Evolutionary conservation across 2,888 invertebrate genomes (phyloP).

Genomic region (Torymus tubicola): DNA sequence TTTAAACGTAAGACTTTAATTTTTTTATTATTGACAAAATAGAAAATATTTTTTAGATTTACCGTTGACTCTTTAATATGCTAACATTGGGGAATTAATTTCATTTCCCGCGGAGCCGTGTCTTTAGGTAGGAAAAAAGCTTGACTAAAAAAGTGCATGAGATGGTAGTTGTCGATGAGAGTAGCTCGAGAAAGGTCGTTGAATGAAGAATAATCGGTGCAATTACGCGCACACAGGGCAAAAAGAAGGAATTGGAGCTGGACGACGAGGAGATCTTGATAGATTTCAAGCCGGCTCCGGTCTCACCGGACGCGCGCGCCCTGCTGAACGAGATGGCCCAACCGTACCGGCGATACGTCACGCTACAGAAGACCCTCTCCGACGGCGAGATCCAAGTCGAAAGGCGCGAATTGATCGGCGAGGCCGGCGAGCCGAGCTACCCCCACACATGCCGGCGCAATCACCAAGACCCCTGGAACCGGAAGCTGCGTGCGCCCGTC

Average conservation of each 20-base stretch:
- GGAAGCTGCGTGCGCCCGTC: constrained; percentile 69
- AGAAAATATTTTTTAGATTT: too few relatives aligned
- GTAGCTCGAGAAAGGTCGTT: too few relatives aligned
- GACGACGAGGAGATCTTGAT: constrained; percentile 90
- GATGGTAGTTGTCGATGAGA: too few relatives aligned
- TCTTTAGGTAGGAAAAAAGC: too few relatives aligned
- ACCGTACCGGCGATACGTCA: constrained; percentile 76
- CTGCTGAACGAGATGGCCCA: constrained; percentile 71
- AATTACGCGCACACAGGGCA: constrained; percentile 45
- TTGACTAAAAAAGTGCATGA: too few relatives aligned
- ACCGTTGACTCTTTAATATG: too few relatives aligned
- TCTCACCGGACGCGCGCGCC: constrained; percentile 81
- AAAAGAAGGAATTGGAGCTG: constrained; percentile 77
- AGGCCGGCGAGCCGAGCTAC: constrained; percentile 75
- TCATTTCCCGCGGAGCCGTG: too few relatives aligned
- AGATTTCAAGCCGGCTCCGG: constrained; percentile 88
- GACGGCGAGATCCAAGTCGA: constrained; percentile 86
- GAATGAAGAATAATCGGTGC: constrained; percentile 28
- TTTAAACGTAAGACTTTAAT: too few relatives aligned
- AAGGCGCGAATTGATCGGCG: constrained; percentile 74
- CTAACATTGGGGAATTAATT: too few relatives aligned
- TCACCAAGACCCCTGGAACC: constrained; percentile 72
- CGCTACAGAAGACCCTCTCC: constrained; percentile 86
- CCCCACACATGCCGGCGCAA: constrained; percentile 74
- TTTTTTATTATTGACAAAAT: too few relatives aligned